Evolutionary conservation across 2,797 vertebrate genomes (phyloP).

Genomic region (Enteromius fasciolatus): DNA sequence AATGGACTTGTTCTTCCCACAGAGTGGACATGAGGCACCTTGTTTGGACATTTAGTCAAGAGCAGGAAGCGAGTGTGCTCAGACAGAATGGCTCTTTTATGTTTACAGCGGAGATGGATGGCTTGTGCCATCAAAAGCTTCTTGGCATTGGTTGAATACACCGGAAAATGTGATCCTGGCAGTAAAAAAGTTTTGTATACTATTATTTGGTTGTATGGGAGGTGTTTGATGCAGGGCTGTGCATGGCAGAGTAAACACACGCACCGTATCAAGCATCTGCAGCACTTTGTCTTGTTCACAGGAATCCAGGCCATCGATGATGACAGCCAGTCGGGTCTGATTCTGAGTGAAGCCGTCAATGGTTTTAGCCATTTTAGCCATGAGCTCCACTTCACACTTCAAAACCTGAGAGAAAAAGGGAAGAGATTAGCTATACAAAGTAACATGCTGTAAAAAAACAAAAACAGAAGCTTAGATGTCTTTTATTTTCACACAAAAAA

Average conservation of each 20-base stretch:
- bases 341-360: conserved; percentile 98
- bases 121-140: conserved; percentile 21
- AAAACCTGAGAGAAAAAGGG: conserved; percentile 81
- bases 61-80: conserved; percentile 19
- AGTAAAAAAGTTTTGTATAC: conserved; percentile 11
- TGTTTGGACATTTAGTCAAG: conserved; percentile 36
- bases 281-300: conserved; percentile 98
- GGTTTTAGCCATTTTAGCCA: conserved; percentile 98
- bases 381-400: conserved; percentile 96
- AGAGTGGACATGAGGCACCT: conserved; percentile 20
- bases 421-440: not conserved
- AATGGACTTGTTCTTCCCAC: conserved; percentile 47
- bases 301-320: conserved; percentile 95
- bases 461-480: not conserved
- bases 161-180: not conserved
- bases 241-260: conserved; percentile 7
- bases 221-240: conserved; percentile 2
- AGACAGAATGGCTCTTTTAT: conserved; percentile 33
- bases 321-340: conserved; percentile 95
- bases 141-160: conserved; percentile 42
- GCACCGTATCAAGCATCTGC: conserved; percentile 95
- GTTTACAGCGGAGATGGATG: conserved; percentile 23
- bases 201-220: conserved; percentile 12
- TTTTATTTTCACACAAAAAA: not conserved
- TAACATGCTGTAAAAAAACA: not conserved